Evolutionary conservation across 1,140 invertebrate genomes (phyloP).

Genomic region (Reticulitermes speratus): DNA sequence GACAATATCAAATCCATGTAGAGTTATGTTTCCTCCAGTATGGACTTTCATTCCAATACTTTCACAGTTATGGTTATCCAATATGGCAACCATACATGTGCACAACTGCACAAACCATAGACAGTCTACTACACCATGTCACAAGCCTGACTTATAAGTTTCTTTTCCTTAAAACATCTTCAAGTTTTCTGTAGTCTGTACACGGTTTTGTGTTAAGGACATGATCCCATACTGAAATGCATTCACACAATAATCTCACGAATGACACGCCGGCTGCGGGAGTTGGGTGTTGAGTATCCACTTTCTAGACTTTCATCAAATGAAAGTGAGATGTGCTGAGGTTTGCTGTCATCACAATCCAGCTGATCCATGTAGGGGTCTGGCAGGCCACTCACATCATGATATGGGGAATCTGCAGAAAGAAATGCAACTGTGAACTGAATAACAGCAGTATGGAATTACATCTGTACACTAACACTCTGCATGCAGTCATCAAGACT

Average conservation of each 20-base stretch:
- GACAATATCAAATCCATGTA: background rate
- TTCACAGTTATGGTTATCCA: background rate
- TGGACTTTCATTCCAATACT: background rate
- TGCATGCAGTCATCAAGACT: background rate
- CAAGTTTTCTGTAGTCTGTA: background rate
- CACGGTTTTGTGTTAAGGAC: too few species aligned
- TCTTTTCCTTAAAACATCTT: background rate
- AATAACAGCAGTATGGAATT: background rate
- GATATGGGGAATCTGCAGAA: conserved; percentile 82
- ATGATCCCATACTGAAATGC: background rate
- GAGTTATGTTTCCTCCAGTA: background rate
- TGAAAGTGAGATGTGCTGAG: conserved; percentile 78
- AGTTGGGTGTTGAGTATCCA: conserved; percentile 90
- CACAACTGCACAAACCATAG: background rate
- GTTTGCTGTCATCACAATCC: conserved; percentile 60
- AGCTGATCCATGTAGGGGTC: conserved; percentile 82
- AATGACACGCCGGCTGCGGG: conserved; percentile 83
- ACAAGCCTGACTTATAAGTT: background rate
- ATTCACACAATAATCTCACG: conserved; percentile 91
- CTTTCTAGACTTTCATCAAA: conserved; percentile 91
- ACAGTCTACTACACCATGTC: background rate
- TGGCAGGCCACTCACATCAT: conserved; percentile 85
- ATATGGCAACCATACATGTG: background rate
- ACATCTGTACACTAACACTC: background rate
- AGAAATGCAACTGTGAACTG: conserved; percentile 30